A percentile compares a stretch with the other conserved stretches of the same genome.
These are phyloP conservation scores for Hermaeophaga mercurialis DNA, from an alignment of 2,888 invertebrate species.

Conservation along the genomic window DNA sequence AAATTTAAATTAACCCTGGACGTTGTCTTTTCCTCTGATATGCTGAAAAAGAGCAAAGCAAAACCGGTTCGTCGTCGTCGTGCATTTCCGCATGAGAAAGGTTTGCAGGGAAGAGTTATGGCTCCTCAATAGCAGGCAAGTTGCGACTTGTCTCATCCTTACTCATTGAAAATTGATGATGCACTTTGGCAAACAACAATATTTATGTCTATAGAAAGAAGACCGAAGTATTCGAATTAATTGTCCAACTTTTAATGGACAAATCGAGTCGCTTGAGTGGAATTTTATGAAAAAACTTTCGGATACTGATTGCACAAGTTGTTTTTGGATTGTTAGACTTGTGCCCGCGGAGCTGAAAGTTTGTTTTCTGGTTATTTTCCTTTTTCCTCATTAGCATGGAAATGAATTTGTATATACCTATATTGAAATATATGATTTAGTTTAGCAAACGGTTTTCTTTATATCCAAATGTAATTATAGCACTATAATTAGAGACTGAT, in stretches of 20 bases:
- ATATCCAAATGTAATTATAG: too few relatives aligned
- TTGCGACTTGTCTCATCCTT: slow-evolving; percentile 16
- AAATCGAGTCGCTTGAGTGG: slow-evolving; percentile 30
- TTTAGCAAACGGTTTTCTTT: too few relatives aligned
- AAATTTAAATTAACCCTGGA: too few relatives aligned
- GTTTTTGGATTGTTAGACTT: slow-evolving; percentile 19
- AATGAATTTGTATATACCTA: slow-evolving; percentile 19
- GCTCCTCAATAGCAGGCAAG: slow-evolving; percentile 19
- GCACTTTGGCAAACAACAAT: slow-evolving; percentile 36
- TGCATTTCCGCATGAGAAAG: too few relatives aligned
- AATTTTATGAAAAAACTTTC: slow-evolving; percentile 26
- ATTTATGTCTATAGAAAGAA: slow-evolving; percentile 30
- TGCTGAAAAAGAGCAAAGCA: too few relatives aligned
- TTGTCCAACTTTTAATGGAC: slow-evolving; percentile 38
- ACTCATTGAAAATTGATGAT: slow-evolving; percentile 41
- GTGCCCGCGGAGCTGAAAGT: background rate
- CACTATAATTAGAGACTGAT: too few relatives aligned
- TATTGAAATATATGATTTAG: too few relatives aligned
- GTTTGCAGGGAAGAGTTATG: slow-evolving; percentile 23
- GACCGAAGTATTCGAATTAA: slow-evolving; percentile 25
- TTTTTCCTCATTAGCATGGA: slow-evolving; percentile 19
- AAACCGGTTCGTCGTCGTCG: too few relatives aligned
- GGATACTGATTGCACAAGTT: slow-evolving; percentile 24
- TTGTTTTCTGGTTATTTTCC: slow-evolving; percentile 12
- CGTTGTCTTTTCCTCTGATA: too few relatives aligned